Conservation (phyloP, 2,797 vertebrate genomes). For the Protosalanx chinensis region DNA sequence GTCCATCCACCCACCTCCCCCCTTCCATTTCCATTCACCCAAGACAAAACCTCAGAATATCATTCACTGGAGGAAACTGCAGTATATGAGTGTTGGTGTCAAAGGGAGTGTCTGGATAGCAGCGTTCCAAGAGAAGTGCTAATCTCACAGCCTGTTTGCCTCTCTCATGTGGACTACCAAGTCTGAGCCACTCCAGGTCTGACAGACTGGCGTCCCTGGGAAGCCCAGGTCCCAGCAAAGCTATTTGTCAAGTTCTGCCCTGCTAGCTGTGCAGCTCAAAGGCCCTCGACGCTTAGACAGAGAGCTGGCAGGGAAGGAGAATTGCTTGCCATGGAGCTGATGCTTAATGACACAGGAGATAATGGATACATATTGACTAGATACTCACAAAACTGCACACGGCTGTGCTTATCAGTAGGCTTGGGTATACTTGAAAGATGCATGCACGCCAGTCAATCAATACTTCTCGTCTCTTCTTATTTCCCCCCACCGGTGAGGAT, state of each 20-base stretch:
- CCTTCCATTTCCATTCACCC: no score
- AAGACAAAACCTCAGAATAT: no score
- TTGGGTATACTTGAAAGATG: no score
- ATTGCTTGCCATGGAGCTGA: constrained; percentile 1
- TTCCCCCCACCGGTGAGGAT: background rate
- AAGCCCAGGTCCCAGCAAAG: background rate
- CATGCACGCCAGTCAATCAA: background rate
- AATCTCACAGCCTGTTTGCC: background rate
- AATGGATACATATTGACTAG: constrained; percentile 8
- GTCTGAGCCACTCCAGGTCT: background rate
- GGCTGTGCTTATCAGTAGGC: background rate
- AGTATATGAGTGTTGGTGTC: no score
- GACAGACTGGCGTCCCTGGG: constrained; percentile 1
- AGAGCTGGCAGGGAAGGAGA: background rate
- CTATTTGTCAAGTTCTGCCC: constrained; percentile 13
- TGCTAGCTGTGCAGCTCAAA: background rate
- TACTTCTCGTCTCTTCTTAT: background rate
- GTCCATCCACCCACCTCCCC: no score
- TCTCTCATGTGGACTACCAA: background rate
- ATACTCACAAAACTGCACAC: background rate
- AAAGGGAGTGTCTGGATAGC: background rate
- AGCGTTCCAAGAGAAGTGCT: background rate
- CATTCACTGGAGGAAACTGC: no score
- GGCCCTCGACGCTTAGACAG: background rate
- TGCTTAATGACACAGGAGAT: constrained; percentile 1